Percentiles rank a stretch among this genome's conserved stretches.
These are phyloP conservation scores for Hydra vulgaris DNA, from an alignment of 30 jellyfish, hydroid and myxozoan species.

Conservation along the genomic window DNA sequence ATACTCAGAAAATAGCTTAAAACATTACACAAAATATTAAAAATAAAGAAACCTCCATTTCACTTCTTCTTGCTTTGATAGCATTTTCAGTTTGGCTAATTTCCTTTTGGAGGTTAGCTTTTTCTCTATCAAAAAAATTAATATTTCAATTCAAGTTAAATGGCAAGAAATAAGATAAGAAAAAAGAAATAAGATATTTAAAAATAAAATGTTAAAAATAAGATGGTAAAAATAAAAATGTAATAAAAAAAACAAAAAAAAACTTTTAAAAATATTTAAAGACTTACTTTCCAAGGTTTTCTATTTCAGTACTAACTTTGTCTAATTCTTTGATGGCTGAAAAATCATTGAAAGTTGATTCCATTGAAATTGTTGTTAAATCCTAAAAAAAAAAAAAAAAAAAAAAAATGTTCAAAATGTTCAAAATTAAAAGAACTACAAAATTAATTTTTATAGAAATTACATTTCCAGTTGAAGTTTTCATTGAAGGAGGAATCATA, in stretches of 20 bases:
- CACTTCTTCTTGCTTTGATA: conserved; percentile 56
- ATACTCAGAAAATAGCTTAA: too few relatives aligned
- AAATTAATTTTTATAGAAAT: too few relatives aligned
- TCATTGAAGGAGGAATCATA: conserved; percentile 76
- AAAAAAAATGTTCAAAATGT: background rate
- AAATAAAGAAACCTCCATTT: conserved; percentile 48
- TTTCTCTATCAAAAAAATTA: conserved; percentile 45
- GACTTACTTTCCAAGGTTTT: conserved; percentile 54
- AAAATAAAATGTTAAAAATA: background rate
- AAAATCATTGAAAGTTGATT: conserved; percentile 57
- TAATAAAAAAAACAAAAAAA: background rate
- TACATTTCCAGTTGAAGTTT: background rate
- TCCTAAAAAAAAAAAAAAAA: conserved; percentile 26
- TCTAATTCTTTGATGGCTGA: conserved; percentile 84
- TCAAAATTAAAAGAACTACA: too few relatives aligned
- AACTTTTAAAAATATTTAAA: background rate
- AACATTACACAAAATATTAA: background rate
- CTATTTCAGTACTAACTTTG: conserved; percentile 71
- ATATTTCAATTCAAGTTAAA: too few relatives aligned
- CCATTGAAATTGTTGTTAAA: conserved; percentile 23
- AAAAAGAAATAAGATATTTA: background rate
- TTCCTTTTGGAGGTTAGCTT: conserved; percentile 56
- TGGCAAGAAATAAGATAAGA: background rate
- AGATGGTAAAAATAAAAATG: background rate
- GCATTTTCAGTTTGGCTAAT: conserved; percentile 78